Percentiles rank a stretch among this genome's conserved stretches.
Evolutionary conservation across 1,140 invertebrate genomes (phyloP).

Genomic region (Temnothorax curvispinosus): DNA sequence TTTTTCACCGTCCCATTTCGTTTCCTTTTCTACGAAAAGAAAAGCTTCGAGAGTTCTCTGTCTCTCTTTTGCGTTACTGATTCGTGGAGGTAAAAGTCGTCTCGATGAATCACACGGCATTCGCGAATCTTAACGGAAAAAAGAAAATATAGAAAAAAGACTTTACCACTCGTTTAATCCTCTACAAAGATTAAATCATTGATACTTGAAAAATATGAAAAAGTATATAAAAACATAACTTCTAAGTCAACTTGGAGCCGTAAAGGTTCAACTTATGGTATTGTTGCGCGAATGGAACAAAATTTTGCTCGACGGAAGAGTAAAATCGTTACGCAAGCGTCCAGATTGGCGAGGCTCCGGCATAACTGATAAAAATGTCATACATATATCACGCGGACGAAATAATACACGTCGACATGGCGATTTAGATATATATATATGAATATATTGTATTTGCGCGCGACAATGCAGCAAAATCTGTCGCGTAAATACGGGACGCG

Average conservation of each 20-base stretch:
- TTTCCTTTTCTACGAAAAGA: slow-evolving; percentile 9
- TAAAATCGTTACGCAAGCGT: slow-evolving; percentile 4
- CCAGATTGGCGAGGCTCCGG: not conserved
- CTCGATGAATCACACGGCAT: not conserved
- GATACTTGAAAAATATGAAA: not conserved
- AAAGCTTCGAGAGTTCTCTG: slow-evolving; percentile 25
- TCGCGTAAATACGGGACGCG: not conserved
- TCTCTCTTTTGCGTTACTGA: slow-evolving; percentile 29
- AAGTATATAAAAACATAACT: not conserved
- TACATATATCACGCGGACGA: not conserved
- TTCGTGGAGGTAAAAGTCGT: slow-evolving; percentile 24
- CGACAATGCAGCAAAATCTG: slow-evolving; percentile 36
- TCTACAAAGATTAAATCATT: not conserved
- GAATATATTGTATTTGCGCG: slow-evolving; percentile 5
- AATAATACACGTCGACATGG: slow-evolving; percentile 10
- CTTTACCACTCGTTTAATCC: not conserved
- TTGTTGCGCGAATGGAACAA: not conserved
- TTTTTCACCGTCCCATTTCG: not conserved
- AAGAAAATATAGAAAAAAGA: not conserved
- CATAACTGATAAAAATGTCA: slow-evolving; percentile 33
- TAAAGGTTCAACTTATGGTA: not conserved
- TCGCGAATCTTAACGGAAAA: not conserved
- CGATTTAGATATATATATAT: not conserved
- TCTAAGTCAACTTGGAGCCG: not conserved
- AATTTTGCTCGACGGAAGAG: not conserved